Evolutionary conservation across 1,140 invertebrate species (phyloP), one percentile per base, ranked within the genome.

Genomic region (Drosophila orena): DNA sequence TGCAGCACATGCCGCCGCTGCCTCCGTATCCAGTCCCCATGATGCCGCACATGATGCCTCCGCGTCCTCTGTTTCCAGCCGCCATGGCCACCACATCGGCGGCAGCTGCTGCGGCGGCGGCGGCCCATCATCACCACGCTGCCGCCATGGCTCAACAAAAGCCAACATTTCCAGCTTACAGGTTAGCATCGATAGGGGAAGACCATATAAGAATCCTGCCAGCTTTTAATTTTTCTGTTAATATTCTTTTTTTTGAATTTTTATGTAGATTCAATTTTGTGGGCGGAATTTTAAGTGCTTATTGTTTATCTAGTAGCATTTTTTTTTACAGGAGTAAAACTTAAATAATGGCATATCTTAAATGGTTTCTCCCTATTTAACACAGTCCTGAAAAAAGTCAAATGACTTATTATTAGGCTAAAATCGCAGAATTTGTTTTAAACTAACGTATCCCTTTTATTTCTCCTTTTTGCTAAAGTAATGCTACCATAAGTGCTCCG

Each of bases 151-250:
- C 93, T 3, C 94, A 95, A 80, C 89, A 94, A 40, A 96, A 96
- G 93, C 95, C 96, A 58, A 96, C 96, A 81, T 96, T 97, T 93
- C 96, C 96, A 76, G 96, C 96, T 30, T 96, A 96, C 90, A 95
- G 95, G 95, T 95, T 93, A 91, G 61, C 12, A 57, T 42, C 8
- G 40, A n/a, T 38, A 14, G 17, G 44, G 10, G 1, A 46, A 61
- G 20, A 34, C 14, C 34, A 47, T 14, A 22, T 35, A 0, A 14
- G 7, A 46, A 22, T 27, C 4, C 3, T 24, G n/a, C 14, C n/a
- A 3, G 3, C 3, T 15, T 40, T 6, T 4, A 4, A 24, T n/a
- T 42, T 8, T 17, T 15, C 30, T 15, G 38, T 2, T 30, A 10
- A 8, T 30, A 30, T 8, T 30, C 8, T 30, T 30, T 30, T 2